These are phyloP conservation scores for Premnoplex brunnescens DNA, from an alignment of 2,797 vertebrate genomes.

Conservation along the genomic window DNA sequence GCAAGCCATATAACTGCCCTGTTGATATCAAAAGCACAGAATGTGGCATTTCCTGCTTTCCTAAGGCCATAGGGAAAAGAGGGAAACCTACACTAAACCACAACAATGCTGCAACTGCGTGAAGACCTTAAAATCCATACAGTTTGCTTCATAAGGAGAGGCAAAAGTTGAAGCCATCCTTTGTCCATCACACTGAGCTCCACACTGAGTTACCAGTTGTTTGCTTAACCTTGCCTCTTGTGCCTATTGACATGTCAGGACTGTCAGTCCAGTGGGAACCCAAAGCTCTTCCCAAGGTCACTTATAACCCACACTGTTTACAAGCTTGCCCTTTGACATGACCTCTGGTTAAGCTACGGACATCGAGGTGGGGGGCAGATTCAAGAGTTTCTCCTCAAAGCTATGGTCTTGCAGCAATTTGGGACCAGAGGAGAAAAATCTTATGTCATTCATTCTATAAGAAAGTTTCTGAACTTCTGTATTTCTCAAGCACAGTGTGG, in stretches of 20 bases:
- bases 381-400: neutral
- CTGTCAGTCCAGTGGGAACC: neutral
- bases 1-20: neutral
- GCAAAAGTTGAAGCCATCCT: neutral
- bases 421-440: neutral
- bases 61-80: neutral
- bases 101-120: neutral
- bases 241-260: neutral
- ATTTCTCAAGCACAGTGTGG: neutral
- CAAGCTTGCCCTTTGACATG: neutral
- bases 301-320: neutral
- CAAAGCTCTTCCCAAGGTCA: neutral
- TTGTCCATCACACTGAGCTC: neutral
- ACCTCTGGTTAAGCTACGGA: neutral
- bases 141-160: neutral
- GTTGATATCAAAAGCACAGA: neutral
- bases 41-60: neutral
- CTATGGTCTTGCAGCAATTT: neutral
- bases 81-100: neutral
- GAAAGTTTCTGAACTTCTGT: neutral
- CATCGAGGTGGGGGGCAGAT: accelerated
- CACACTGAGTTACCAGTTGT: neutral
- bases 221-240: neutral
- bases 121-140: neutral
- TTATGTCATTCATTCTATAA: neutral